phyloP scores from a whole-genome alignment of 2,888 invertebrate species.

The Hybos culiciformis region DNA sequence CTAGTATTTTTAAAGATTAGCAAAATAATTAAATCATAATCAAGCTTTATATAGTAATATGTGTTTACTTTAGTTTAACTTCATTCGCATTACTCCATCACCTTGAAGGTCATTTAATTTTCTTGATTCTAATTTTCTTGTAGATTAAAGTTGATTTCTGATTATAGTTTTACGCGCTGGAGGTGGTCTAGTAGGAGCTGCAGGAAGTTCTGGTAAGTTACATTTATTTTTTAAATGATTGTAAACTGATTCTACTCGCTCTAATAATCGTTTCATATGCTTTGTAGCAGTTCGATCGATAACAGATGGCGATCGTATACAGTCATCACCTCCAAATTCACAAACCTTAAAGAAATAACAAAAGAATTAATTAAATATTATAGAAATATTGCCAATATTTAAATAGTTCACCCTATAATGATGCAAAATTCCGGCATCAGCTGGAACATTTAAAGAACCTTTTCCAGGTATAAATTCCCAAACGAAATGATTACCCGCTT shows the following conservation, averaged over 20 bases:
- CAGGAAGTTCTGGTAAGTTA: constrained; percentile 39
- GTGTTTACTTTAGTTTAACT: too few relatives aligned
- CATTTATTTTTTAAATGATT: constrained; percentile 40
- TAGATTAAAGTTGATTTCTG: too few relatives aligned
- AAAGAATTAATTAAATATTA: neutral
- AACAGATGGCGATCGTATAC: constrained; percentile 68
- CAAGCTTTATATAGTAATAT: too few relatives aligned
- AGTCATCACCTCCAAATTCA: constrained; percentile 85
- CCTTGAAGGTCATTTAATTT: too few relatives aligned
- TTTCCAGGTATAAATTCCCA: constrained; percentile 82
- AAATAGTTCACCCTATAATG: constrained; percentile 50
- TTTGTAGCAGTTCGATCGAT: constrained; percentile 70
- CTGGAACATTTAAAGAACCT: constrained; percentile 65
- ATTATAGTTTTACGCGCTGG: constrained; percentile 15
- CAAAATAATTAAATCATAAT: too few relatives aligned
- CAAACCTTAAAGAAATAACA: constrained; percentile 44
- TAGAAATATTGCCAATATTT: neutral
- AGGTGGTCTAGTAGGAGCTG: constrained; percentile 30
- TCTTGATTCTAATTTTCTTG: too few relatives aligned
- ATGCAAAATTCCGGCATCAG: constrained; percentile 71
- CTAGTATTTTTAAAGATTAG: too few relatives aligned
- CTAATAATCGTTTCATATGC: constrained; percentile 49
- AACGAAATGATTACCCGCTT: constrained; percentile 86
- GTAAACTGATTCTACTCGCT: constrained; percentile 43
- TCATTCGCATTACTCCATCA: too few relatives aligned